Evolutionary conservation across 1,140 invertebrate species (phyloP), one percentile per base, ranked within the genome.

Genomic region (Lordiphosa stackelbergi): DNA sequence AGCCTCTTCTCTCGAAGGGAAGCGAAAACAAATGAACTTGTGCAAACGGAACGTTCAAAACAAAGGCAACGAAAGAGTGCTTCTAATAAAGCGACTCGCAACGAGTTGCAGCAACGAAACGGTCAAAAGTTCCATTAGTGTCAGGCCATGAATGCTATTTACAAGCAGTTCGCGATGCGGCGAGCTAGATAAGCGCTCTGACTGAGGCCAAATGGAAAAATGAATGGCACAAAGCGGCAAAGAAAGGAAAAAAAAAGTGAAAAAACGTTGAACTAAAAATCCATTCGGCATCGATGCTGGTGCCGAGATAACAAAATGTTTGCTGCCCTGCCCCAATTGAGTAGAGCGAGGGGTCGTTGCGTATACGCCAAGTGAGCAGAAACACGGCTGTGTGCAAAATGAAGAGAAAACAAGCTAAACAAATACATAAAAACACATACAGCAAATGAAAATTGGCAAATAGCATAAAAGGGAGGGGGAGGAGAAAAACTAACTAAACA

Each of bases 131-230:
- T 71, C 72, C 72, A 75, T 75, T 75, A 75, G 66, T 70, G 71
- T 74, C 71, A 58, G 72, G 72, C 72, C 61, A 70, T 75, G 72
- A 75, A 75, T 75, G 72, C 73, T 75, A 74, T 74, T 75, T 75
- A 75, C 66, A 75, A 75, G 72, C 72, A 65, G 71, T 70, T 70
- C 56, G 60, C 72, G 72, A 75, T 75, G 66, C 72, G 58, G 61
- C 61, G 53, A 54, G 45, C 53, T 61, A 75, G 72, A 75, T 75
- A 75, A 75, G 62, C 62, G 60, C 42, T 53, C 42, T 36, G 38
- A 8, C 34, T 16, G 43, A 60, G 54, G 45, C 53, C 72, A 57
- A 75, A 70, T 66, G 66, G 51, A 63, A 59, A 65, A 74, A 55
- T 56, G 60, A 69, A 69, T 74, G 72, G 42, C 48, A 59, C 52